Base-by-base conservation (phyloP, 1,140 invertebrate species). In the Leptoteleia sp. region DNA sequence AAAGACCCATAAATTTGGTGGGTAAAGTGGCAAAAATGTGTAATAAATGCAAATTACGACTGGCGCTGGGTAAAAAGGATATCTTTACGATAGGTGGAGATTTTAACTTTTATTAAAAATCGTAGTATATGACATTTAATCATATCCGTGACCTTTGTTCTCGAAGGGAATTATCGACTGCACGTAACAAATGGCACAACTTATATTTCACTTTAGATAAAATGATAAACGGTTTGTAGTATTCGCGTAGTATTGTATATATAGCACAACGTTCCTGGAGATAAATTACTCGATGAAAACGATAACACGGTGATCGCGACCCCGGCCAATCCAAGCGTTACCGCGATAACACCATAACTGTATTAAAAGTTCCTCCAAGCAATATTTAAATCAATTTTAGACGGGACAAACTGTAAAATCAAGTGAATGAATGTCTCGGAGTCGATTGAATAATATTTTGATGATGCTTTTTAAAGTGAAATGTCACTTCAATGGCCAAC, bases 221-320 rank as follows among this genome's bases (percentile, higher is more conserved):
- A 37, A 37, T 3, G 19, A 22, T 45, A 45, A 45, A 45, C n/a
- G n/a, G n/a, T n/a, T n/a, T n/a, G n/a, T n/a, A n/a, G 13, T 13
- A 37, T 54, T 22, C 31, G 33, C 31, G 16, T 16, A n/a, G 37
- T 19, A 25, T 7, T 12, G 38, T 38, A 54, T 37, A 19, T 38
- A 37, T n/a, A n/a, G n/a, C n/a, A n/a, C n/a, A n/a, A n/a, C n/a
- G n/a, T 19, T 37, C 9, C 9, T 1, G 5, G 4, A 12, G 47
- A 33, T 33, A 50, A 50, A 9, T 50, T 50, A 50, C 33, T 50
- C n/a, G 48, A 54, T 54, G 48, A 37, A 38, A 54, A 38, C 17
- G 48, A 54, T 54, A 48, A 1, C 9, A 7, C 12, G 16, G 45
- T n/a, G 45, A 16, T 48, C n/a, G 11, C n/a, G 11, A 15, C 16